phyloP scores from a whole-genome alignment of 2,888 invertebrate species.

The Nephrocerus scutellatus region DNA sequence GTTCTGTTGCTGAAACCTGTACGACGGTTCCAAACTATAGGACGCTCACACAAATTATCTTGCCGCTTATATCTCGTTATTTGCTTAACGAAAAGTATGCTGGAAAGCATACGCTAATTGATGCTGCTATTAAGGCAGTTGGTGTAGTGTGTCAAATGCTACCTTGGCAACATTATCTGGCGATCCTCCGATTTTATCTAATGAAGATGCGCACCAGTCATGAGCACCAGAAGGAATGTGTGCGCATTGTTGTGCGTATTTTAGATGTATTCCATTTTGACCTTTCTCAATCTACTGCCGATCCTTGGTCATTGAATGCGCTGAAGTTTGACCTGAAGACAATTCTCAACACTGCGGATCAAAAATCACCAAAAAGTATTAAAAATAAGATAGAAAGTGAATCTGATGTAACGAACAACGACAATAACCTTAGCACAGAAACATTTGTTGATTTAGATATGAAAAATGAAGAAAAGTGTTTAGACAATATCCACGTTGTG shows the following conservation, averaged over 20 bases:
- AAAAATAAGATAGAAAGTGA: constrained; percentile 25
- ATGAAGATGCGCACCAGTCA: constrained; percentile 62
- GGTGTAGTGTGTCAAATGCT: constrained; percentile 68
- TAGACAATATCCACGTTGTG: no score
- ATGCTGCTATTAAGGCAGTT: constrained; percentile 76
- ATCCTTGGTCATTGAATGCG: constrained; percentile 26
- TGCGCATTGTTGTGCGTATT: constrained; percentile 68
- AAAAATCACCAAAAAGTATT: constrained; percentile 15
- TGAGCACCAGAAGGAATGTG: constrained; percentile 76
- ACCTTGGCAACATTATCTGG: constrained; percentile 86
- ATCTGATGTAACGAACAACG: constrained; percentile 22
- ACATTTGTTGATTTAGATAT: no score
- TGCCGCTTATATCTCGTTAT: constrained; percentile 77
- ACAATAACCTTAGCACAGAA: no score
- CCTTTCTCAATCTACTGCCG: constrained; percentile 56
- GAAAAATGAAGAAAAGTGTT: constrained; percentile 7
- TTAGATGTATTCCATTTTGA: constrained; percentile 91
- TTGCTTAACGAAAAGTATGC: constrained; percentile 69
- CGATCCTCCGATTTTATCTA: constrained; percentile 73
- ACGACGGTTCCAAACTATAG: constrained; percentile 57
- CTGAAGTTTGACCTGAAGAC: constrained; percentile 31
- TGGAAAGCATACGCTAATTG: constrained; percentile 72
- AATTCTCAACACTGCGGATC: constrained; percentile 24
- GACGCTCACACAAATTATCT: constrained; percentile 73
- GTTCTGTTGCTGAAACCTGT: constrained; percentile 57